phyloP scores from a whole-genome alignment of 2,797 vertebrate species.

The Chaenodraco wilsoni region DNA sequence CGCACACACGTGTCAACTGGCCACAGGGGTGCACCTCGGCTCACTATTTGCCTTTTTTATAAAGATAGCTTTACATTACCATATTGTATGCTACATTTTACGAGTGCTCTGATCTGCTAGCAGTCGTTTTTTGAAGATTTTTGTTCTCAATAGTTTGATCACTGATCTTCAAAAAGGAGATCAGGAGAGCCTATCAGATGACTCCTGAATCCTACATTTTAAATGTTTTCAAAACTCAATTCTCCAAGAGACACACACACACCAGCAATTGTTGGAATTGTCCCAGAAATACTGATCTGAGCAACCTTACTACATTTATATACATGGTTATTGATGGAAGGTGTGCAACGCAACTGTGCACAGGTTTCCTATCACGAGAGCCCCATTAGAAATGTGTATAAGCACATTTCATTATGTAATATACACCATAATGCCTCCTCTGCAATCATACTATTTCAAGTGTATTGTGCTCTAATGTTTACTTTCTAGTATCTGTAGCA shows the following conservation, averaged over 20 bases:
- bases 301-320: no score
- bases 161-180: no score
- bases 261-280: no score
- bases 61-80: not conserved
- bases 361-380: no score
- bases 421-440: not conserved
- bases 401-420: not conserved
- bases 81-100: not conserved
- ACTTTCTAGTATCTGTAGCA: not conserved
- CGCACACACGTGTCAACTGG: slow-evolving; percentile 59
- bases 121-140: no score
- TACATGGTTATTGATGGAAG: not conserved
- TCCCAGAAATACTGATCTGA: no score
- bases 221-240: no score
- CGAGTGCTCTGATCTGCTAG: no score
- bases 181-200: no score
- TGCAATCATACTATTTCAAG: not conserved
- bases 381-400: not conserved
- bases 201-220: no score
- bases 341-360: not conserved
- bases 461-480: not conserved
- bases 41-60: slow-evolving; percentile 15
- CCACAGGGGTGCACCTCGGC: slow-evolving; percentile 49
- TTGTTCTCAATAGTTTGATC: no score
- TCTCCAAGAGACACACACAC: no score